These are phyloP conservation scores for Globodera ellingtonae DNA, from an alignment of 1,140 invertebrate genomes.

Conservation along the genomic window DNA sequence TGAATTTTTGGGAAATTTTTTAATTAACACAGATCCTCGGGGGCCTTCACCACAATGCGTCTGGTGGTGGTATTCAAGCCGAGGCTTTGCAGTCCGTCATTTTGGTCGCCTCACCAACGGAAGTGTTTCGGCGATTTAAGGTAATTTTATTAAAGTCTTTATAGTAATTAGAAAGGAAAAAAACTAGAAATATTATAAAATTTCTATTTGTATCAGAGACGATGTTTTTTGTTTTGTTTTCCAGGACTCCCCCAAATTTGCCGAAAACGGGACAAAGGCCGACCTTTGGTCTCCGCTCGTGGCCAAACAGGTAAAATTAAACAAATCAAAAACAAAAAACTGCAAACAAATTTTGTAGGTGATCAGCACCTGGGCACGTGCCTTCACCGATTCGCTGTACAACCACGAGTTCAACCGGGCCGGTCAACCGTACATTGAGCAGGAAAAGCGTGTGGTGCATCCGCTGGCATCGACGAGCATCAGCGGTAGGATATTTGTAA, in stretches of 20 bases:
- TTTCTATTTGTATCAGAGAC: not conserved
- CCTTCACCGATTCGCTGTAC: not conserved
- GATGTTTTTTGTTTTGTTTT: not conserved
- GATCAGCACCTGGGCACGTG: not conserved
- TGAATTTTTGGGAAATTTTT: too few species aligned
- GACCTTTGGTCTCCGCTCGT: constrained; percentile 38
- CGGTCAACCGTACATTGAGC: not conserved
- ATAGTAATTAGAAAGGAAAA: too few species aligned
- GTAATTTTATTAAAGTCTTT: constrained; percentile 12
- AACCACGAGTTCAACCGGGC: constrained; percentile 17
- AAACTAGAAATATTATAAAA: too few species aligned
- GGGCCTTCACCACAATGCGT: constrained; percentile 71
- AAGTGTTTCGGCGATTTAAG: constrained; percentile 42
- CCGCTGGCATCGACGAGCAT: constrained; percentile 88
- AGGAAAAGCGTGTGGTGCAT: constrained; percentile 75
- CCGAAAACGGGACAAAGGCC: not conserved
- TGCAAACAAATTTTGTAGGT: not conserved
- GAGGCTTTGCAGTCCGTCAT: constrained; percentile 47
- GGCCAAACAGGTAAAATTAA: constrained; percentile 32
- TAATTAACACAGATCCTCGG: constrained; percentile 72
- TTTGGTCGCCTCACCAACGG: constrained; percentile 40
- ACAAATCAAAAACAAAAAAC: too few species aligned
- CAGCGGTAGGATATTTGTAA: constrained; percentile 75
- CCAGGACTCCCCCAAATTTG: constrained; percentile 14
- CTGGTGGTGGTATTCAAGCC: constrained; percentile 21